phyloP scores from a whole-genome alignment of 1,140 invertebrate genomes.

The Sitobion miscanthi region DNA sequence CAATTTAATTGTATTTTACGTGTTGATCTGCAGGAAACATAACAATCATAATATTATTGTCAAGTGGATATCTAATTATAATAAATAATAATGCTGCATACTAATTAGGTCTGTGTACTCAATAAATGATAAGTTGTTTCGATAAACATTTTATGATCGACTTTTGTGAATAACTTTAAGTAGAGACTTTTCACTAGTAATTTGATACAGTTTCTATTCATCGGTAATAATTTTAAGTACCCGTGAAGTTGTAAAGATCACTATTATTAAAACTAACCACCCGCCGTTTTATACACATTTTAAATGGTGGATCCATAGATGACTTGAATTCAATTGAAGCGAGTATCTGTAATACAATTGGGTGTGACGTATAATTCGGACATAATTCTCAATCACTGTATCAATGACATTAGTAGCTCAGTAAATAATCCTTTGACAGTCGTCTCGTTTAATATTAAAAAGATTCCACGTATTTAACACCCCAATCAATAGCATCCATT shows the following conservation, averaged over 20 bases:
- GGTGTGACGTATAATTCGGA: not conserved
- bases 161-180: not conserved
- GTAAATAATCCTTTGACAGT: not conserved
- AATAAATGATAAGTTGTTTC: not conserved
- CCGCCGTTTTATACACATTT: not conserved
- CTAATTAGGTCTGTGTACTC: too few species aligned
- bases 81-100: not conserved
- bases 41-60: too few species aligned
- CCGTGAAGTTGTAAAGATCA: not conserved
- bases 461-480: not conserved
- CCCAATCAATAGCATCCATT: not conserved
- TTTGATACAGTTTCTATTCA: not conserved
- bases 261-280: not conserved
- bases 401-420: not conserved
- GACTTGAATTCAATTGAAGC: not conserved
- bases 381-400: not conserved
- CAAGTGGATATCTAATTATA: too few species aligned
- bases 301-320: not conserved
- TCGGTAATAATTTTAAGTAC: not conserved
- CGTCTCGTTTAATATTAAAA: not conserved
- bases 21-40: not conserved
- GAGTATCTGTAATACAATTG: not conserved
- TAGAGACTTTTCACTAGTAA: not conserved
- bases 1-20: not conserved
- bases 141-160: not conserved